Evolutionary conservation across 2,888 invertebrate genomes (phyloP), one percentile per base, ranked within the genome.

Genomic region (Miltochrista miniata): DNA sequence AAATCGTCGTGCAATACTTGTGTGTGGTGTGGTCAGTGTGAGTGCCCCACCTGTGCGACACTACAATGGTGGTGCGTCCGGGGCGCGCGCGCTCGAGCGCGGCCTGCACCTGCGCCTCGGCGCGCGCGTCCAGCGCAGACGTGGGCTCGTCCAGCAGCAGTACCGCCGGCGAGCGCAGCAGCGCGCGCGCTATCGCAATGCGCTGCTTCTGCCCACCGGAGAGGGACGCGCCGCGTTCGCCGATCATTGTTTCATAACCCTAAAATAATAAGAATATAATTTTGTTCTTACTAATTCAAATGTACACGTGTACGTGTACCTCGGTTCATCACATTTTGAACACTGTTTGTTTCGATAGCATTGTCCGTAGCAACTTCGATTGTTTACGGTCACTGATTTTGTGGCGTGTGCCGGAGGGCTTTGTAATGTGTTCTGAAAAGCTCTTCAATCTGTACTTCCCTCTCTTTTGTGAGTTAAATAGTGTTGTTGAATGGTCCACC

Each of bases 191-290:
- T 51, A 97, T 96, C 7, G 97, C 97, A 41, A 97, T 95, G 47
- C 96, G 92, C 76, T 97, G 97, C 73, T 96, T 96, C 79, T 97
- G 96, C 0, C 97, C 96, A 0, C 96, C 96, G 2, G 96, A 96
- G 45, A 97, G 86, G 59, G 96, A 96, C 0, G 95, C 94, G 0
- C 97, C 97, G 46, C 95, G 91, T 70, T 96, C 96, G 0, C 96
- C 96, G 44, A 96, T 96, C 61, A 95, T 76, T 5, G 96, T 96
- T 35, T 96, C 94, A 70, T 96, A 96, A 18, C 95, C 94, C 92
- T 94, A 12, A 13, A 11, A 10, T 56, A 11, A 48, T 7, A 4
- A 7, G 13, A 33, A n/a, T 14, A 9, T 11, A 3, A 7, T 37
- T 38, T 2, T 5, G 18, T 24, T 15, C 15, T 14, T 4, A 36